These are phyloP conservation scores for Drosophila falleni DNA, from an alignment of 2,888 invertebrate genomes.

Conservation along the genomic window DNA sequence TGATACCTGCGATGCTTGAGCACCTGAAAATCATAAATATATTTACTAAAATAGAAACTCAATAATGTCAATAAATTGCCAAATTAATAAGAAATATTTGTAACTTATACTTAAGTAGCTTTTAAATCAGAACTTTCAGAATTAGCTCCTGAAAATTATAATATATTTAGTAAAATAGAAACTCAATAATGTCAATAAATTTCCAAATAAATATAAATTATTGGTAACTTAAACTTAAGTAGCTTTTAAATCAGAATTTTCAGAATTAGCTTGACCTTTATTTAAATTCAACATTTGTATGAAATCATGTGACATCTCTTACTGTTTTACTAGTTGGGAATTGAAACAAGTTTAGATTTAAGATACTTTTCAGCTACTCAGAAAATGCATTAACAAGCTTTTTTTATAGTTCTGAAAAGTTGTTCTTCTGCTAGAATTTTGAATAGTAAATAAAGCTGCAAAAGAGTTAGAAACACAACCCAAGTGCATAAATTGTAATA, in stretches of 20 bases:
- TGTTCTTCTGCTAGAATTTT: conserved; percentile 19
- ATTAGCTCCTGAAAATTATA: neutral
- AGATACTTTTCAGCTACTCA: conserved; percentile 18
- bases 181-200: too few species aligned
- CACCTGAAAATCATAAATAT: neutral
- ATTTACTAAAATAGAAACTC: neutral
- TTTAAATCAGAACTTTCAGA: too few species aligned
- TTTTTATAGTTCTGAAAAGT: conserved; percentile 30
- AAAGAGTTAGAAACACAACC: conserved; percentile 43
- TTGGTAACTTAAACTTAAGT: too few species aligned
- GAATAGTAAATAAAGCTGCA: conserved; percentile 58
- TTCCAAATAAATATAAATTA: too few species aligned
- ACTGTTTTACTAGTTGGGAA: neutral
- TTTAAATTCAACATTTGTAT: conserved; percentile 4
- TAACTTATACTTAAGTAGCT: too few species aligned
- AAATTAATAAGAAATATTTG: neutral
- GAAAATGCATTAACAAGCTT: conserved; percentile 52
- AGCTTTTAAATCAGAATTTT: too few species aligned
- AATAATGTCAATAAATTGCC: neutral
- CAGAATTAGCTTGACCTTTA: too few species aligned
- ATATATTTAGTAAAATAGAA: too few species aligned
- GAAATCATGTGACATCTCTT: neutral
- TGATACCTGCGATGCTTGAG: neutral
- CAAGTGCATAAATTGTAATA: conserved; percentile 68
- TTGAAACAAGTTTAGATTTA: neutral